These are phyloP conservation scores for Oncorhynchus tshawytscha DNA, from an alignment of 2,113 vertebrate species.

Conservation along the genomic window DNA sequence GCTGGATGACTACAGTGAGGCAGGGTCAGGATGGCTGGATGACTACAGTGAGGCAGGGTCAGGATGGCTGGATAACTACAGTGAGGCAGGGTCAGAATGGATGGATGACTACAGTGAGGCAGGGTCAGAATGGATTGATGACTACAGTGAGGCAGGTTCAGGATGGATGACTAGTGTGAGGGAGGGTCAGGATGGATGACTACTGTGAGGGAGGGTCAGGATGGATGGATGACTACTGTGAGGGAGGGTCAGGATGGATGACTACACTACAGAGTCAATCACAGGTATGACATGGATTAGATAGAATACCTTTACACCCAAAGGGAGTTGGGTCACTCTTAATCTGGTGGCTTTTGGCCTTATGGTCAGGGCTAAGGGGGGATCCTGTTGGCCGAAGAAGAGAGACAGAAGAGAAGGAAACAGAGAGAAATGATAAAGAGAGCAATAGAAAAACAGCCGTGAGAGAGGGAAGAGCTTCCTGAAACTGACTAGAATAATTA, in stretches of 20 bases:
- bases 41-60: too few relatives aligned
- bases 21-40: too few relatives aligned
- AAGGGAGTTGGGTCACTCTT: constrained; percentile 96
- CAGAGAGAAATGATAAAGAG: constrained; percentile 37
- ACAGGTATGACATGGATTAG: neutral
- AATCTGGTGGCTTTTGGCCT: constrained; percentile 89
- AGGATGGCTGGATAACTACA: neutral
- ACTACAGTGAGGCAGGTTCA: too few relatives aligned
- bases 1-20: too few relatives aligned
- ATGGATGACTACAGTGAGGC: constrained; percentile 1
- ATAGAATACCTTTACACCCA: constrained; percentile 88
- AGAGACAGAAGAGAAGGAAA: constrained; percentile 49
- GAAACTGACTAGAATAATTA: neutral
- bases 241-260: neutral
- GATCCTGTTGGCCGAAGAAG: constrained; percentile 76
- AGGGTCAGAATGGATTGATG: neutral
- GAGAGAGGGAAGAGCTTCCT: constrained; percentile 12
- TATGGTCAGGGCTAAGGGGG: constrained; percentile 90
- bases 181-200: neutral
- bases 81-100: neutral
- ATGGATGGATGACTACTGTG: constrained; percentile 6
- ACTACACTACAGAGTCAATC: neutral
- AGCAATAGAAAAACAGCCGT: constrained; percentile 6
- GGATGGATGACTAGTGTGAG: constrained; percentile 7
- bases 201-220: too few relatives aligned